These are phyloP conservation scores for Pseudachorutes palmiensis DNA, from an alignment of 1,140 invertebrate species.

Conservation along the genomic window DNA sequence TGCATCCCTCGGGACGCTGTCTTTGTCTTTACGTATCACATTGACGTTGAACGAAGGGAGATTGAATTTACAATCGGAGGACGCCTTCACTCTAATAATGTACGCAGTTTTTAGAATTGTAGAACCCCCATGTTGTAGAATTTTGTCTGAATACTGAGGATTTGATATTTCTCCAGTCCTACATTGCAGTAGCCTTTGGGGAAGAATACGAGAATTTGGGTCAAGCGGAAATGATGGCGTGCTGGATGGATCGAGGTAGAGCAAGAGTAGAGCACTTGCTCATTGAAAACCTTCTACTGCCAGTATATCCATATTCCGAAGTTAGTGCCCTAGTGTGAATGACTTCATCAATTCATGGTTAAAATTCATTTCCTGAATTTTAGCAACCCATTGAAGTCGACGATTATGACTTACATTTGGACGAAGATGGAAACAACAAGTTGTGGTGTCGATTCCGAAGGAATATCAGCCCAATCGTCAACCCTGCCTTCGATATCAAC, in stretches of 20 bases:
- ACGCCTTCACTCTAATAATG: conserved; percentile 23
- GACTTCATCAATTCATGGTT: background rate
- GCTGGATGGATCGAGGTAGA: conserved; percentile 30
- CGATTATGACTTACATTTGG: conserved; percentile 27
- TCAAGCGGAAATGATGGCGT: conserved; percentile 32
- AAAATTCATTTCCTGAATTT: background rate
- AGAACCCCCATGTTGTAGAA: too few species aligned
- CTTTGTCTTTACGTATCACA: conserved; percentile 24
- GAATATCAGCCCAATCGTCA: conserved; percentile 16
- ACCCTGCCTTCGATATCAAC: background rate
- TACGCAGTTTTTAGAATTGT: too few species aligned
- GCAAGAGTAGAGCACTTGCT: conserved; percentile 30
- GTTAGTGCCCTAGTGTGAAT: conserved; percentile 11
- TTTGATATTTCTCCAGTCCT: conserved; percentile 22
- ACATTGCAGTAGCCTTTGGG: conserved; percentile 34
- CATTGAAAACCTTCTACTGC: conserved; percentile 24
- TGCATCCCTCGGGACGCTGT: conserved; percentile 27
- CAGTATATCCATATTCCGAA: conserved; percentile 25
- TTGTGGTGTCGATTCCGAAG: conserved; percentile 35
- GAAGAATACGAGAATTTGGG: conserved; percentile 27
- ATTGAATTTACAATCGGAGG: conserved; percentile 36
- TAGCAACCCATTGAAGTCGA: conserved; percentile 26
- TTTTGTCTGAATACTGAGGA: too few species aligned
- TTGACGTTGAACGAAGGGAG: conserved; percentile 25
- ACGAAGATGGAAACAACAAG: conserved; percentile 23